Conservation (phyloP, 2,888 invertebrate species). For the Cephus pygmeus region DNA sequence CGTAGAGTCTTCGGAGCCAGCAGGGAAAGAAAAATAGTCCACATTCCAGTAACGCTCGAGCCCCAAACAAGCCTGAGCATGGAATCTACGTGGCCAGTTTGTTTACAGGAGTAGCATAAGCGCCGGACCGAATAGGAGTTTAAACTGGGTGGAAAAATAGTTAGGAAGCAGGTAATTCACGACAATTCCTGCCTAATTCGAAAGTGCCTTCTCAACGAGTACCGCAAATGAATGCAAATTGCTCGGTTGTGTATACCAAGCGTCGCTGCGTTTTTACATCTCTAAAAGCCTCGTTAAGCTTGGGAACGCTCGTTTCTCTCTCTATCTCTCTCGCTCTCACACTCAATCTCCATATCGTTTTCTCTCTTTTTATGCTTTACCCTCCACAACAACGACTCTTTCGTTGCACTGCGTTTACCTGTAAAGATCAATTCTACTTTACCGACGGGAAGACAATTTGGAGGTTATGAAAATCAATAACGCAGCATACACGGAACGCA, state of each 20-base stretch:
- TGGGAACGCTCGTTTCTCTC: background rate
- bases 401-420: background rate
- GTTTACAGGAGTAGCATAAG: background rate
- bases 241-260: slow-evolving; percentile 1
- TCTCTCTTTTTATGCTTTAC: background rate
- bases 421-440: background rate
- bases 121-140: background rate
- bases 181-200: slow-evolving; percentile 5
- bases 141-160: slow-evolving; percentile 5
- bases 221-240: slow-evolving; percentile 8
- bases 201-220: background rate
- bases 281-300: slow-evolving; percentile 8
- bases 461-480: background rate
- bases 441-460: background rate
- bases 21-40: background rate
- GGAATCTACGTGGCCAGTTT: background rate
- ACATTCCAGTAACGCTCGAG: background rate
- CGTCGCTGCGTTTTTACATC: slow-evolving; percentile 6
- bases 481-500: background rate
- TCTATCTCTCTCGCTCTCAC: background rate
- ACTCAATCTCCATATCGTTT: background rate
- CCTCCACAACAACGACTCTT: background rate
- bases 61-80: background rate
- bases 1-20: background rate
- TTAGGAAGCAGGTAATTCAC: slow-evolving; percentile 3